phyloP scores from a whole-genome alignment of 2,797 vertebrate species.

The Nyctalus aviator region DNA sequence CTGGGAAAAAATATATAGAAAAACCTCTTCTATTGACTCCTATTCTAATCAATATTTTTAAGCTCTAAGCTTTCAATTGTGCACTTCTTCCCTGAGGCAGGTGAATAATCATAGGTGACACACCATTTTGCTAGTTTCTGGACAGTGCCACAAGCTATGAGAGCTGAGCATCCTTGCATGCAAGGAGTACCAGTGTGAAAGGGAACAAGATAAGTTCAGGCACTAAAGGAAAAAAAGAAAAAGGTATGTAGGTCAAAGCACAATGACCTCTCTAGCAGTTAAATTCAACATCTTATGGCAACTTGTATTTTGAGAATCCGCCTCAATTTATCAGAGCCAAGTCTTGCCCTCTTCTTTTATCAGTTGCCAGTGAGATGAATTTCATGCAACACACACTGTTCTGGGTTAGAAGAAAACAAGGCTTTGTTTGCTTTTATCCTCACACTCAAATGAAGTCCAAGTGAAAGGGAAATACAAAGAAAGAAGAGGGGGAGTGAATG shows the following conservation, averaged over 20 bases:
- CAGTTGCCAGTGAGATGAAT: conserved; percentile 40
- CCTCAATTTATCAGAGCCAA: neutral
- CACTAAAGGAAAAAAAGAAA: neutral
- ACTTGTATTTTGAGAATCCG: neutral
- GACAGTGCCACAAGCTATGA: neutral
- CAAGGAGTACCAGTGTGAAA: neutral
- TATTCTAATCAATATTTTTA: neutral
- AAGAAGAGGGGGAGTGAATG: conserved; percentile 25
- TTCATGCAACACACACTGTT: neutral
- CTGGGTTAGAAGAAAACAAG: neutral
- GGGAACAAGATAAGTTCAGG: neutral
- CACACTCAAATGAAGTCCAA: conserved; percentile 64
- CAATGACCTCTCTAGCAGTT: neutral
- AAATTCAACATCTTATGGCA: neutral
- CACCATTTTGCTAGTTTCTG: neutral
- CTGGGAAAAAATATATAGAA: neutral
- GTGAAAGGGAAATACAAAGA: conserved; percentile 58
- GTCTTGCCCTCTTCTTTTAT: neutral
- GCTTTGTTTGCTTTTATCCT: conserved; percentile 28
- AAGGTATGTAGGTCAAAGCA: neutral
- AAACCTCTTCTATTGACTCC: neutral
- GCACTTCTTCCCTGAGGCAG: neutral
- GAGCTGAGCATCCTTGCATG: neutral
- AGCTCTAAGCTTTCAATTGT: neutral
- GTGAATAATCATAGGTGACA: neutral